phyloP scores from a whole-genome alignment of 2,797 vertebrate genomes.

The Notolabrus celidotus region DNA sequence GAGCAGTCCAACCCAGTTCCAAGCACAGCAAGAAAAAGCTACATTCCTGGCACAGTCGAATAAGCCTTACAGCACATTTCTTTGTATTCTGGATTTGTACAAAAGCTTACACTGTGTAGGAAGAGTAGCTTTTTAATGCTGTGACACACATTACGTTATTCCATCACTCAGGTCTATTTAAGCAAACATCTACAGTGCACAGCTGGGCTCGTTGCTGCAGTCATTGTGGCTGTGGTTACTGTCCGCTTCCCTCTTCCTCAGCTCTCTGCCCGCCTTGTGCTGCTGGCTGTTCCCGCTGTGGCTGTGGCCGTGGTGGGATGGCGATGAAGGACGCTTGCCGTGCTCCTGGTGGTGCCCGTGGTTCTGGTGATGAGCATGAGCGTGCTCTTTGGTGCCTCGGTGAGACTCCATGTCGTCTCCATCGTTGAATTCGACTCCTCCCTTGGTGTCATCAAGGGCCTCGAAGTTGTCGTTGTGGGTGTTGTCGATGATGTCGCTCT shows the following conservation, averaged over 20 bases:
- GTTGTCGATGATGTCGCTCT: slow-evolving; percentile 40
- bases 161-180: slow-evolving; percentile 42
- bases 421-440: slow-evolving; percentile 21
- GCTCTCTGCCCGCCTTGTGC: slow-evolving; percentile 89
- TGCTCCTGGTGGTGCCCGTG: slow-evolving; percentile 68
- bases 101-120: slow-evolving; percentile 56
- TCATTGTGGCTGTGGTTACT: slow-evolving; percentile 80
- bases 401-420: slow-evolving; percentile 27
- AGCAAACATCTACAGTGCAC: slow-evolving; percentile 84
- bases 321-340: slow-evolving; percentile 46
- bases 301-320: slow-evolving; percentile 58
- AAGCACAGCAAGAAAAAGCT: slow-evolving; percentile 64
- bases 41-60: slow-evolving; percentile 53
- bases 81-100: slow-evolving; percentile 27
- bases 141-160: slow-evolving; percentile 56
- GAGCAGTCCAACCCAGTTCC: slow-evolving; percentile 55
- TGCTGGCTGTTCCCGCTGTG: slow-evolving; percentile 57
- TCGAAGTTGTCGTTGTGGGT: slow-evolving; percentile 65
- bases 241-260: slow-evolving; percentile 89
- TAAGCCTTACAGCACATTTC: slow-evolving; percentile 38
- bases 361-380: slow-evolving; percentile 67
- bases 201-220: slow-evolving; percentile 87
- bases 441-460: slow-evolving; percentile 72
- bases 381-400: slow-evolving; percentile 50
- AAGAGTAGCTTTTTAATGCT: slow-evolving; percentile 62